Conservation (phyloP, 2,113 vertebrate genomes). For the Rostratula benghalensis region DNA sequence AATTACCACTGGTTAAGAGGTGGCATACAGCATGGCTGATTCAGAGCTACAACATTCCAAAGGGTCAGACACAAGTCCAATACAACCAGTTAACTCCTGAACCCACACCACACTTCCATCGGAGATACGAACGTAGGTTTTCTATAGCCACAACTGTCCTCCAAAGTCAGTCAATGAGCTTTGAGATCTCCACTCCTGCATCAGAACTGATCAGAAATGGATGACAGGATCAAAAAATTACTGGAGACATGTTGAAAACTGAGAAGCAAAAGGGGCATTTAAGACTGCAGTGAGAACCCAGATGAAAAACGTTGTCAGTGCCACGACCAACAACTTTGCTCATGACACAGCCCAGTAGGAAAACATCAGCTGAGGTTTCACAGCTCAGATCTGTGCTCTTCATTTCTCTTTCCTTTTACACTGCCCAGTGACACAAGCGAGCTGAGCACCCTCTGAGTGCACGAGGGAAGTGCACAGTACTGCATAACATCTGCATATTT, state of each 20-base stretch:
- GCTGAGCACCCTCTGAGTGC: rapidly evolving
- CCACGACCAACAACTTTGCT: not conserved
- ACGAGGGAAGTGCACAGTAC: not conserved
- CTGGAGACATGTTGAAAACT: not conserved
- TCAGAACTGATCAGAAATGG: not conserved
- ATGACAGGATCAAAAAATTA: not conserved
- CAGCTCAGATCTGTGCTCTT: not conserved
- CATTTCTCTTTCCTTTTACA: not conserved
- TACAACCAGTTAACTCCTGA: not conserved
- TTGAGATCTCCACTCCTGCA: not conserved
- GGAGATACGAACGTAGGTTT: not conserved
- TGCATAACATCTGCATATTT: not conserved
- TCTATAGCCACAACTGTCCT: not conserved
- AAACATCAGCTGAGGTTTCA: not conserved
- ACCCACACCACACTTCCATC: not conserved
- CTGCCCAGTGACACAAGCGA: not conserved
- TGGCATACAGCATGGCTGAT: not conserved
- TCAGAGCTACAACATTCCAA: not conserved
- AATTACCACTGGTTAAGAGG: not conserved
- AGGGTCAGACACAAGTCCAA: not conserved
- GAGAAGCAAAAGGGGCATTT: not conserved
- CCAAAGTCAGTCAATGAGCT: not conserved
- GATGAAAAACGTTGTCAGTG: not conserved
- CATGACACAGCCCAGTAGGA: not conserved
- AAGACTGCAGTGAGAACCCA: not conserved